Evolutionary conservation across 1,140 invertebrate species (phyloP).

Genomic region (Drosophila nigromelanica): DNA sequence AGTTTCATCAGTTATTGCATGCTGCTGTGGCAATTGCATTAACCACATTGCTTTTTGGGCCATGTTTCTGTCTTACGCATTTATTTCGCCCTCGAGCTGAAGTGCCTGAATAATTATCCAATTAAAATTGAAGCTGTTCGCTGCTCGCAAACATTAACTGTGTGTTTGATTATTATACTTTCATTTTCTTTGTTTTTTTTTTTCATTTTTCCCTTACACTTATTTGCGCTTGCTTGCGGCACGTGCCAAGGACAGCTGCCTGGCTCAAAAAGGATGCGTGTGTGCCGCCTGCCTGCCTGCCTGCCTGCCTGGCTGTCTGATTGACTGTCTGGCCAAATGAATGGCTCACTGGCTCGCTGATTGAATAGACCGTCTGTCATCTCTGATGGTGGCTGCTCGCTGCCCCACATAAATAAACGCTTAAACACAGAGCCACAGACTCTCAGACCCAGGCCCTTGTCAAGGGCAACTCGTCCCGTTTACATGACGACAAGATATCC

Average conservation of each 20-base stretch:
- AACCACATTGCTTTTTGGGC: slow-evolving; percentile 15
- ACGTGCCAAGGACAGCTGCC: slow-evolving; percentile 40
- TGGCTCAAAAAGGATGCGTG: slow-evolving; percentile 23
- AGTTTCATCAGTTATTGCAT: slow-evolving; percentile 22
- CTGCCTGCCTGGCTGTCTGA: slow-evolving; percentile 39
- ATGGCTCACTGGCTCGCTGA: slow-evolving; percentile 49
- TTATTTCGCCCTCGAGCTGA: slow-evolving; percentile 59
- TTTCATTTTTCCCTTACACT: not conserved
- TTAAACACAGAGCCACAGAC: slow-evolving; percentile 24
- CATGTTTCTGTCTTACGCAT: slow-evolving; percentile 32
- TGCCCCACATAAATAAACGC: slow-evolving; percentile 33
- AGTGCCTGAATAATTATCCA: slow-evolving; percentile 76
- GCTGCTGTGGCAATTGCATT: slow-evolving; percentile 27
- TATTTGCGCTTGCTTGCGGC: slow-evolving; percentile 21
- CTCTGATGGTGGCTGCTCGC: slow-evolving; percentile 22
- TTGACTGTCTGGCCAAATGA: slow-evolving; percentile 44
- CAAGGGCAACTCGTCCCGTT: slow-evolving; percentile 26
- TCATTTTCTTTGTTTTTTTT: not conserved
- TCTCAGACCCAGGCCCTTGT: slow-evolving; percentile 39
- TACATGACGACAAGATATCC: slow-evolving; percentile 64
- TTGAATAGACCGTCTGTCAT: slow-evolving; percentile 52
- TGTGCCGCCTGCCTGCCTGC: slow-evolving; percentile 7
- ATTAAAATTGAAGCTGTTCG: slow-evolving; percentile 66
- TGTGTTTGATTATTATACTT: slow-evolving; percentile 3
- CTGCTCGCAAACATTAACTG: slow-evolving; percentile 24